Percentiles rank a stretch among this genome's conserved stretches.
Conservation (phyloP, 2,113 vertebrate genomes). For the Corythoichthys intestinalis region DNA sequence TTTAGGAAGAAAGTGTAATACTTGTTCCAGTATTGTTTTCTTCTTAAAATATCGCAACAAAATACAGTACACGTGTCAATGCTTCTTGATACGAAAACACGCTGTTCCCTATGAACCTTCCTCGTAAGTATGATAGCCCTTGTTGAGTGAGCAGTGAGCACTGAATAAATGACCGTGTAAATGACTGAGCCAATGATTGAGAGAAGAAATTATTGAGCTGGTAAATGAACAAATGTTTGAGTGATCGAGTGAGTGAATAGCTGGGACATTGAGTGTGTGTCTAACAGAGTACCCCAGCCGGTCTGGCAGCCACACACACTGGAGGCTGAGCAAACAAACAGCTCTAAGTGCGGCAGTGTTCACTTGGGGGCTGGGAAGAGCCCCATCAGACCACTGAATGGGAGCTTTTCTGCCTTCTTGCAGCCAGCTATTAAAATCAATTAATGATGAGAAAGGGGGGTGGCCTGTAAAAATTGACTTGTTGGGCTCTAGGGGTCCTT, state of each 20-base stretch:
- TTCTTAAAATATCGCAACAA: not conserved
- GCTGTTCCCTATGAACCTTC: conserved; percentile 23
- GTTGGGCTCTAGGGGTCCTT: conserved; percentile 68
- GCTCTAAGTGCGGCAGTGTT: conserved; percentile 69
- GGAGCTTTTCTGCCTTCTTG: conserved; percentile 65
- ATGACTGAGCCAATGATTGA: conserved; percentile 68
- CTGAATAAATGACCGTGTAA: conserved; percentile 65
- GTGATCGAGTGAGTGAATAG: conserved; percentile 53
- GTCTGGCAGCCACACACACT: conserved; percentile 60
- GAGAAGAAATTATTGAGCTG: conserved; percentile 71
- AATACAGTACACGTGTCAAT: not conserved
- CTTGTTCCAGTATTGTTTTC: not conserved
- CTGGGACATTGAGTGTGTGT: conserved; percentile 65
- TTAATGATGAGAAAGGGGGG: conserved; percentile 68
- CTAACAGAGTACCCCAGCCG: conserved; percentile 58
- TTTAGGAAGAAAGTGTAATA: not conserved
- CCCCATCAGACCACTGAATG: conserved; percentile 70
- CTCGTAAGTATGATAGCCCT: conserved; percentile 30
- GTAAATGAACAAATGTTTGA: conserved; percentile 73
- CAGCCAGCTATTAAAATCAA: conserved; percentile 75
- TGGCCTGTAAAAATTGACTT: conserved; percentile 66
- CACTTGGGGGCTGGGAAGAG: conserved; percentile 61
- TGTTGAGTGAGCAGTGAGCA: conserved; percentile 21
- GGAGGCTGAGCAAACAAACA: conserved; percentile 71
- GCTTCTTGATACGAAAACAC: conserved; percentile 19